Percentiles rank a stretch among this genome's conserved stretches.
phyloP scores from a whole-genome alignment of 2,888 invertebrate genomes.

The Sesamia inferens region DNA sequence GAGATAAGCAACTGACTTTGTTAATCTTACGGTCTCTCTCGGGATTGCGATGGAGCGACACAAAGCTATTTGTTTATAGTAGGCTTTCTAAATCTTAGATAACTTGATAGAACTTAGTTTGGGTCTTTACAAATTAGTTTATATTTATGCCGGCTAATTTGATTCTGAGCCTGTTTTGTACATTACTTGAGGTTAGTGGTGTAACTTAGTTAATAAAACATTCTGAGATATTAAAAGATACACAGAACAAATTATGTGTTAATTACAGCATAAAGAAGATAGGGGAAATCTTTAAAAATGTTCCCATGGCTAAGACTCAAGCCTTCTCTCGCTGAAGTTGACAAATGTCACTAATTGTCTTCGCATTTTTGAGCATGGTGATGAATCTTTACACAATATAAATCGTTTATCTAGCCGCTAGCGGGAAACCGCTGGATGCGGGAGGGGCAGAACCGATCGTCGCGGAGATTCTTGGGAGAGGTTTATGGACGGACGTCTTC shows the following conservation, averaged over 20 bases:
- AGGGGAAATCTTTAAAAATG: not conserved
- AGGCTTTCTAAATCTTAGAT: constrained; percentile 54
- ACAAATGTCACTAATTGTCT: not conserved
- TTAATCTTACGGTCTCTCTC: constrained; percentile 55
- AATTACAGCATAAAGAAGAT: not conserved
- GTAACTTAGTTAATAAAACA: constrained; percentile 10
- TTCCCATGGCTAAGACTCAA: not conserved
- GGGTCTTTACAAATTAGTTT: constrained; percentile 48
- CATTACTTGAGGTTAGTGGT: constrained; percentile 2
- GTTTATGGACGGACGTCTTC: too few species aligned
- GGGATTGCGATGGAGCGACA: constrained; percentile 43
- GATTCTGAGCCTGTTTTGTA: constrained; percentile 16
- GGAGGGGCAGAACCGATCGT: too few species aligned
- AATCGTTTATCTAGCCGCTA: too few species aligned
- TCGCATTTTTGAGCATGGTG: not conserved
- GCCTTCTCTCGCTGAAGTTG: not conserved
- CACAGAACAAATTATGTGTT: not conserved
- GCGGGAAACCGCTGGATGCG: too few species aligned
- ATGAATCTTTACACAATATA: too few species aligned
- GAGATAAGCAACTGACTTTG: constrained; percentile 63
- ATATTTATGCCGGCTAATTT: constrained; percentile 45
- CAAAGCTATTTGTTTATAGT: constrained; percentile 52
- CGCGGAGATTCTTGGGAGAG: too few species aligned
- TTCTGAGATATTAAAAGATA: not conserved
- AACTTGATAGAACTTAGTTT: constrained; percentile 48